phyloP scores from a whole-genome alignment of 2,888 invertebrate species.

The Pseudococcus viburni region DNA sequence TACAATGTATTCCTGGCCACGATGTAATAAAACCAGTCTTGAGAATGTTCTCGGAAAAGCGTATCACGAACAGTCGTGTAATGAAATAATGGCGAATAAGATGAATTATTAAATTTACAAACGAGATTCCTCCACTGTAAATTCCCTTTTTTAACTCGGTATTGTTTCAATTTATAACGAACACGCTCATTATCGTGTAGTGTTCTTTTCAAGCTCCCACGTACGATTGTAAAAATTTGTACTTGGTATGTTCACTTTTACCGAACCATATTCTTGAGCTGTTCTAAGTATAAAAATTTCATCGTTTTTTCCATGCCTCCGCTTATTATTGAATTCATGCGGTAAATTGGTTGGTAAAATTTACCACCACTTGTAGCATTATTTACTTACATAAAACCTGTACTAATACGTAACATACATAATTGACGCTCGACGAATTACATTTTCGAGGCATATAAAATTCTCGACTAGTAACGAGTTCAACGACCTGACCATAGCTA shows the following conservation, averaged over 20 bases:
- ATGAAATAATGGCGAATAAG: constrained; percentile 33
- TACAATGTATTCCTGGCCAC: constrained; percentile 38
- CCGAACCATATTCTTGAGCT: not conserved
- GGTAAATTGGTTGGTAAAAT: constrained; percentile 31
- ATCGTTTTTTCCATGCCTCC: not conserved
- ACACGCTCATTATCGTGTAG: not conserved
- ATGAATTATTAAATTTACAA: constrained; percentile 43
- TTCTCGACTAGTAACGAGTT: not conserved
- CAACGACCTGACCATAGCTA: not conserved
- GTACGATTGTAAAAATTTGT: not conserved
- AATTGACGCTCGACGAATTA: not conserved
- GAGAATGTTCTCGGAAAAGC: constrained; percentile 12
- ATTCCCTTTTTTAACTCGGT: not conserved
- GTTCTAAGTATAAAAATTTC: not conserved
- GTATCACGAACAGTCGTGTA: constrained; percentile 11
- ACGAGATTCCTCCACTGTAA: constrained; percentile 5
- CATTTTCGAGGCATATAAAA: not conserved
- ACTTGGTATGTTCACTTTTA: not conserved
- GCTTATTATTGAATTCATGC: constrained; percentile 41
- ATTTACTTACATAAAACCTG: constrained; percentile 10
- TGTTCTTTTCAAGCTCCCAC: not conserved
- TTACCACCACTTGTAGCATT: not conserved
- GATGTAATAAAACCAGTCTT: constrained; percentile 41
- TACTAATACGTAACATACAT: not conserved
- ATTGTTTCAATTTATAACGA: constrained; percentile 23